These are phyloP conservation scores for Ips nitidus DNA, from an alignment of 1,140 invertebrate species.

Conservation along the genomic window DNA sequence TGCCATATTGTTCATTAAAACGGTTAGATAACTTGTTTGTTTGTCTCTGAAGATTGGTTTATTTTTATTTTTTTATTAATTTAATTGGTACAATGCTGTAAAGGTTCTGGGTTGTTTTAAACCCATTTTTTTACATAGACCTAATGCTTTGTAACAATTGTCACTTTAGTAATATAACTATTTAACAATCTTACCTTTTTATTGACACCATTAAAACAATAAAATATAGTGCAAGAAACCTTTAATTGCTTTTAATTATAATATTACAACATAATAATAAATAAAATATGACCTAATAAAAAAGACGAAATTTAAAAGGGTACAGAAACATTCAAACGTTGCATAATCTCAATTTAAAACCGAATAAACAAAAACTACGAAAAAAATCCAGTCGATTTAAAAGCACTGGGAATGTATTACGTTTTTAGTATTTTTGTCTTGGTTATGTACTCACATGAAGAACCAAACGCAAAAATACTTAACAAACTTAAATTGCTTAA, in stretches of 20 bases:
- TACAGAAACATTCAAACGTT: constrained; percentile 9
- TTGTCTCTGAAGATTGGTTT: too few species aligned
- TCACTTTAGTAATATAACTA: too few species aligned
- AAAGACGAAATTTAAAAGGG: too few species aligned
- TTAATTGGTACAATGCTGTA: too few species aligned
- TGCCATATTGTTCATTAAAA: too few species aligned
- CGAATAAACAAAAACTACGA: constrained; percentile 3
- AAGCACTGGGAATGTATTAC: constrained; percentile 46
- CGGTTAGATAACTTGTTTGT: too few species aligned
- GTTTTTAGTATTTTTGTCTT: constrained; percentile 24
- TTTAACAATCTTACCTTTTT: too few species aligned
- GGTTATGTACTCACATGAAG: background rate
- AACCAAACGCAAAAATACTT: background rate
- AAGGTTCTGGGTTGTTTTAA: too few species aligned
- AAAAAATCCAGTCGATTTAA: constrained; percentile 34
- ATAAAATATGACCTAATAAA: background rate
- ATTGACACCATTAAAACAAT: background rate
- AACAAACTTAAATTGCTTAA: too few species aligned
- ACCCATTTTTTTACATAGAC: too few species aligned
- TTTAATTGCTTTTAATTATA: constrained; percentile 25
- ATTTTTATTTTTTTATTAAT: too few species aligned
- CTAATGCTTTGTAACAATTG: too few species aligned
- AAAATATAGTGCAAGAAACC: constrained; percentile 9
- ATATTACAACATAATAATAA: constrained; percentile 7
- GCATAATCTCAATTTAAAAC: constrained; percentile 21